A percentile compares a stretch with the other conserved stretches of the same genome.
Conservation (phyloP, 2,888 invertebrate genomes). For the Eudasyphora cyanicolor region DNA sequence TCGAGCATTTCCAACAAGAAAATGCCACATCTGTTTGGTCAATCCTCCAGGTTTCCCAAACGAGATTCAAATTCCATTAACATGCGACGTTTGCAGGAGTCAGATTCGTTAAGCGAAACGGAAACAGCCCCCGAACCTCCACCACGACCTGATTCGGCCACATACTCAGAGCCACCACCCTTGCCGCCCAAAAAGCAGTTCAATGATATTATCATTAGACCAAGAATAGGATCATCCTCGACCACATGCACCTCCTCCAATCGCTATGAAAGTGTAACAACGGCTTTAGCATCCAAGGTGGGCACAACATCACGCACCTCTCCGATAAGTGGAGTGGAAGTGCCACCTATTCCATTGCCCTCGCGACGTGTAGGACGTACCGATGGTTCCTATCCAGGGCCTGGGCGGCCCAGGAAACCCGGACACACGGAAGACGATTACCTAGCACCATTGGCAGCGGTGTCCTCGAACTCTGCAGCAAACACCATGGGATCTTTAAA, state of each 20-base stretch:
- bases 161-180: constrained; percentile 86
- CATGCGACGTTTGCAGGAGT: constrained; percentile 80
- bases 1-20: constrained; percentile 80
- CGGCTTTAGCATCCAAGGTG: constrained; percentile 49
- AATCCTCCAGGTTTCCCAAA: constrained; percentile 78
- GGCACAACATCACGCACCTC: constrained; percentile 33
- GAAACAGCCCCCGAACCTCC: constrained; percentile 80
- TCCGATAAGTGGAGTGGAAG: constrained; percentile 74
- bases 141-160: constrained; percentile 78
- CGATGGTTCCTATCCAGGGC: constrained; percentile 81
- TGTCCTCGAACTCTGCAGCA: constrained; percentile 37
- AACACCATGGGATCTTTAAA: not conserved
- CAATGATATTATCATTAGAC: constrained; percentile 82
- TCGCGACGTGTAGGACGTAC: constrained; percentile 81
- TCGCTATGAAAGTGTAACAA: constrained; percentile 77
- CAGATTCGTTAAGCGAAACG: constrained; percentile 80
- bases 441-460: constrained; percentile 83
- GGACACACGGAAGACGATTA: constrained; percentile 86
- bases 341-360: constrained; percentile 84
- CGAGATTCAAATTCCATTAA: constrained; percentile 79
- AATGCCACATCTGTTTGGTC: constrained; percentile 80
- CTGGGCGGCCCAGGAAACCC: constrained; percentile 81
- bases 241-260: constrained; percentile 59
- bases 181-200: constrained; percentile 86
- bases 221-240: constrained; percentile 67